Conservation (phyloP, 2,888 invertebrate species). For the Portevinia maculata region DNA sequence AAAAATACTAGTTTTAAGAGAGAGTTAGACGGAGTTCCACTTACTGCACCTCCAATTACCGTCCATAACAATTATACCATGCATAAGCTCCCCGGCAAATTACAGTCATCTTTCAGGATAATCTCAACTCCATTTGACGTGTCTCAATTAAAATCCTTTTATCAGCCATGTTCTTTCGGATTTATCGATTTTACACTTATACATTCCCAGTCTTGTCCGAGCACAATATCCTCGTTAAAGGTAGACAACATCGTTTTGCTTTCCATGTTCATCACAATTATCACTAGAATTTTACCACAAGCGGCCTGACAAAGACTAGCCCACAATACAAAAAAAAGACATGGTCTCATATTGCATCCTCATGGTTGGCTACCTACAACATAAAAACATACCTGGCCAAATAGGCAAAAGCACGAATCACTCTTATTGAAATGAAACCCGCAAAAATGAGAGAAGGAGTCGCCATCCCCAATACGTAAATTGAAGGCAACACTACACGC, state of each 20-base stretch:
- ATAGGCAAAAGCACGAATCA: conserved; percentile 5
- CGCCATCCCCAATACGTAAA: not conserved
- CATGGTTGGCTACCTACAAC: conserved; percentile 33
- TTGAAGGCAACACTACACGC: conserved; percentile 23
- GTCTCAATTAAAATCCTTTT: conserved; percentile 19
- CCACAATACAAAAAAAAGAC: not conserved
- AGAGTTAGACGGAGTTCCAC: too few relatives aligned
- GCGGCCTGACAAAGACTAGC: conserved; percentile 5
- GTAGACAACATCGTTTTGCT: not conserved
- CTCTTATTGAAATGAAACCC: conserved; percentile 10
- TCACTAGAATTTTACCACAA: conserved; percentile 15
- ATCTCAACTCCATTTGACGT: not conserved
- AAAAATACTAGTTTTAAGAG: too few relatives aligned
- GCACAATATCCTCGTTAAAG: conserved; percentile 18
- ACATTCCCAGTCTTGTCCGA: not conserved
- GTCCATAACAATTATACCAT: too few relatives aligned
- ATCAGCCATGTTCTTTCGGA: conserved; percentile 7
- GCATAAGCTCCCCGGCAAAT: too few relatives aligned
- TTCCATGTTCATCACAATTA: conserved; percentile 39
- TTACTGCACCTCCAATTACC: too few relatives aligned
- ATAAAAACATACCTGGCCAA: conserved; percentile 11
- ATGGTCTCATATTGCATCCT: conserved; percentile 33
- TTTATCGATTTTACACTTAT: conserved; percentile 19
- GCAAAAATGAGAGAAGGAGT: conserved; percentile 4
- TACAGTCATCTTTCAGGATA: not conserved